These are phyloP conservation scores for Gila orcuttii DNA, from an alignment of 2,113 vertebrate genomes.

Conservation along the genomic window DNA sequence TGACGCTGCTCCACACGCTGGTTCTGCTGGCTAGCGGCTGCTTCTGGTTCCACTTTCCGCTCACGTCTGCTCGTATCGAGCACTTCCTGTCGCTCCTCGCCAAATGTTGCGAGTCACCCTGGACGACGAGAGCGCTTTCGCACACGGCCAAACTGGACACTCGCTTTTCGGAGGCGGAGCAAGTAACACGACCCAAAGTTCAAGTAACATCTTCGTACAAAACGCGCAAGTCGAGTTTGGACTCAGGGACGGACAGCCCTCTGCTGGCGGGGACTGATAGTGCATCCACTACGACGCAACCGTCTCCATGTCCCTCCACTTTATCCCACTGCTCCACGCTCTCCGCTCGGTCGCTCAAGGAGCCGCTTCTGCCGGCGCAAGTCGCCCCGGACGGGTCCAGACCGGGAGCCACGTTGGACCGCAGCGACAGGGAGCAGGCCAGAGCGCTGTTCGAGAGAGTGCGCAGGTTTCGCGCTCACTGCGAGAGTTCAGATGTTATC, in stretches of 20 bases:
- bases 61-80: slow-evolving; percentile 81
- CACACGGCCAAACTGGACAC: slow-evolving; percentile 73
- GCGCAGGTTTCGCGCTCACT: slow-evolving; percentile 76
- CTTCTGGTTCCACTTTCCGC: slow-evolving; percentile 85
- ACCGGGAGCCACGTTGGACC: slow-evolving; percentile 70
- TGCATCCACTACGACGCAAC: slow-evolving; percentile 42
- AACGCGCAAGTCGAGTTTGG: slow-evolving; percentile 60
- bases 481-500: slow-evolving; percentile 77
- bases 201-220: slow-evolving; percentile 3
- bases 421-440: slow-evolving; percentile 80
- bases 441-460: slow-evolving; percentile 83
- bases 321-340: slow-evolving; percentile 60
- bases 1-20: slow-evolving; percentile 78
- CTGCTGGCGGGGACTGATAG: slow-evolving; percentile 60
- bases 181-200: slow-evolving; percentile 8
- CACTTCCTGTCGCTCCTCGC: slow-evolving; percentile 80
- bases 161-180: slow-evolving; percentile 35
- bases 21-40: slow-evolving; percentile 78
- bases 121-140: slow-evolving; percentile 81
- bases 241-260: slow-evolving; percentile 70
- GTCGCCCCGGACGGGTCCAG: slow-evolving; percentile 53
- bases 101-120: slow-evolving; percentile 84
- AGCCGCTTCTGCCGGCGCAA: slow-evolving; percentile 32
- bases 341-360: slow-evolving; percentile 42
- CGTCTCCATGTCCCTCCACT: slow-evolving; percentile 67